Evolutionary conservation across 1,140 invertebrate species (phyloP).

Genomic region (Dufourea novaeangliae): DNA sequence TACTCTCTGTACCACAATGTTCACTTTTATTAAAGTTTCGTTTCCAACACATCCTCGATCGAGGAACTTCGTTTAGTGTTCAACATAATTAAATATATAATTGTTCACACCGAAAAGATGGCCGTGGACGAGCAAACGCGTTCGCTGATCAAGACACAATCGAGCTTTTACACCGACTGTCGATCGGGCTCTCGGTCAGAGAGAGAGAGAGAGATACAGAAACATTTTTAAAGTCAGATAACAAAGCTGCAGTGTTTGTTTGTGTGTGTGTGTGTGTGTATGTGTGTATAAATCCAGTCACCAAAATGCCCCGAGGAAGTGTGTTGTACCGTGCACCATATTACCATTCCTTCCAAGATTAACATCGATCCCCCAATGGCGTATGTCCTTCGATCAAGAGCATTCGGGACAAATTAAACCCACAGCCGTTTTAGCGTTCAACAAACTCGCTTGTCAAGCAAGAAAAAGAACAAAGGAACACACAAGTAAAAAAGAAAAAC

Average conservation of each 20-base stretch:
- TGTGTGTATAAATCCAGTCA: constrained; percentile 54
- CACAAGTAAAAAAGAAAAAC: background rate
- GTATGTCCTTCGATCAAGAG: constrained; percentile 41
- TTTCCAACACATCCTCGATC: too few species aligned
- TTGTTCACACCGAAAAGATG: background rate
- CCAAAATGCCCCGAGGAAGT: constrained; percentile 52
- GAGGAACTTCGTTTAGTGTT: too few species aligned
- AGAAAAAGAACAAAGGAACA: background rate
- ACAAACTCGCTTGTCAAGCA: background rate
- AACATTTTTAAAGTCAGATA: constrained; percentile 42
- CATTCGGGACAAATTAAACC: constrained; percentile 56
- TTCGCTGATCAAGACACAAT: constrained; percentile 40
- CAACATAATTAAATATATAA: too few species aligned
- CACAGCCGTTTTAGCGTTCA: constrained; percentile 35
- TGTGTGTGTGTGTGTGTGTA: too few species aligned
- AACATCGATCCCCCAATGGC: constrained; percentile 36
- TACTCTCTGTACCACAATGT: too few species aligned
- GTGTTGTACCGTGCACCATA: constrained; percentile 59
- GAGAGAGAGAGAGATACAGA: constrained; percentile 14
- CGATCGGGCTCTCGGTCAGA: constrained; percentile 25
- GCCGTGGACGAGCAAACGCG: constrained; percentile 51
- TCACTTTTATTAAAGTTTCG: too few species aligned
- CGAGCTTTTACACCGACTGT: constrained; percentile 32
- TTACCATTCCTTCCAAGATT: constrained; percentile 55
- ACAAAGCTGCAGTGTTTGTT: constrained; percentile 58